phyloP scores from a whole-genome alignment of 2,888 invertebrate species.

The Eubasilissa splendida region DNA sequence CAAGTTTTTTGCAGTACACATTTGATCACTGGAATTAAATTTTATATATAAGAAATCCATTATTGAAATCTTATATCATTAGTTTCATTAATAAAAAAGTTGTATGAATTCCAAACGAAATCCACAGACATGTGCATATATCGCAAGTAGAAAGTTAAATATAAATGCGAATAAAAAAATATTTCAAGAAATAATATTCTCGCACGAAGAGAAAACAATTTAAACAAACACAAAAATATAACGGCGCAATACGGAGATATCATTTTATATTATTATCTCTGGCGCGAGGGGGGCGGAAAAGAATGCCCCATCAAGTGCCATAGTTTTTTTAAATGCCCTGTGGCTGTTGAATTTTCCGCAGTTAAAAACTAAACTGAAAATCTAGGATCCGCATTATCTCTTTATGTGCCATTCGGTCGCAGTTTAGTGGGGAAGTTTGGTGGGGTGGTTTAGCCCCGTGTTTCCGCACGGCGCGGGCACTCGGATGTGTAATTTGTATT shows the following conservation, averaged over 20 bases:
- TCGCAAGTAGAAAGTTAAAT: no score
- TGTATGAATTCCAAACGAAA: no score
- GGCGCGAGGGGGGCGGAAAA: background rate
- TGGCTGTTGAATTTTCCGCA: conserved; percentile 32
- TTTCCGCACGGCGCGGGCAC: conserved; percentile 42
- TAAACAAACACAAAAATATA: conserved; percentile 17
- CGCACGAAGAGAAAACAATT: conserved; percentile 16
- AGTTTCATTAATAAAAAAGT: no score
- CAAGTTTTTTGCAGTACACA: no score
- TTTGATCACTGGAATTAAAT: no score
- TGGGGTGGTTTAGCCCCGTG: conserved; percentile 51
- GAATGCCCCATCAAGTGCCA: conserved; percentile 14
- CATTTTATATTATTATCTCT: background rate
- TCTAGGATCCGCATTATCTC: conserved; percentile 50
- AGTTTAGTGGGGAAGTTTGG: conserved; percentile 55
- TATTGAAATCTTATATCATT: no score
- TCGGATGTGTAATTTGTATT: conserved; percentile 54
- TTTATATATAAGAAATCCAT: no score
- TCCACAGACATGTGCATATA: no score
- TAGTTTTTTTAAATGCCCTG: conserved; percentile 28
- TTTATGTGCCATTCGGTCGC: conserved; percentile 51
- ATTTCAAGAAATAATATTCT: background rate
- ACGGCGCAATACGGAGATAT: conserved; percentile 29
- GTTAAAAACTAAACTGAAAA: conserved; percentile 48
- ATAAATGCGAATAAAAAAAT: no score